phyloP scores from a whole-genome alignment of 2,888 invertebrate genomes.

The Silvanus unidentatus region DNA sequence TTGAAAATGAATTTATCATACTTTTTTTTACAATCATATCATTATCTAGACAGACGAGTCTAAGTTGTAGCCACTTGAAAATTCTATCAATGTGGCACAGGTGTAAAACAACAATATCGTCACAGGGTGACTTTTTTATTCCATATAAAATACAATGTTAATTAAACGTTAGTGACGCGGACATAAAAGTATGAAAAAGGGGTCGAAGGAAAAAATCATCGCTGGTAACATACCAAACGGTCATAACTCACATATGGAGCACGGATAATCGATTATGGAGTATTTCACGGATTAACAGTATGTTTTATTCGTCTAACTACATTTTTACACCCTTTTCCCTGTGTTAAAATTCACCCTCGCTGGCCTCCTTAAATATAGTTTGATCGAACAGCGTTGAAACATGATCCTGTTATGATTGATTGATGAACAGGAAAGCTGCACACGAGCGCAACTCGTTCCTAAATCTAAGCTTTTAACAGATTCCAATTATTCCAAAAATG shows the following conservation, averaged over 20 bases:
- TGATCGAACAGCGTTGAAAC: conserved; percentile 26
- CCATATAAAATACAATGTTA: too few relatives aligned
- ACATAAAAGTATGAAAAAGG: too few relatives aligned
- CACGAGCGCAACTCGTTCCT: conserved; percentile 7
- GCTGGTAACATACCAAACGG: conserved; percentile 4
- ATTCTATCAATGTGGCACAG: too few relatives aligned
- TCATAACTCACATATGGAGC: conserved; percentile 21
- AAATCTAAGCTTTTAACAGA: conserved; percentile 8
- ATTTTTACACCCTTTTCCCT: conserved; percentile 26
- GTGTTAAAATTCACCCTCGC: conserved; percentile 26
- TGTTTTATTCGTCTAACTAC: conserved; percentile 23
- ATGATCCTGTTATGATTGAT: conserved; percentile 28
- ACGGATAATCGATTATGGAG: conserved; percentile 27
- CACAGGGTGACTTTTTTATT: too few relatives aligned
- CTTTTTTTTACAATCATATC: too few relatives aligned
- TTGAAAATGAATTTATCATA: too few relatives aligned
- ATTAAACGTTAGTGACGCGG: too few relatives aligned
- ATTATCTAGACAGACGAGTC: too few relatives aligned
- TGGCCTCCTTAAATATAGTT: conserved; percentile 24
- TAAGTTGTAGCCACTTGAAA: too few relatives aligned
- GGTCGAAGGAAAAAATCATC: too few relatives aligned
- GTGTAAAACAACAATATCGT: too few relatives aligned
- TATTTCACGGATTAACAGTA: conserved; percentile 33
- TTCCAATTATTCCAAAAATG: conserved; percentile 8
- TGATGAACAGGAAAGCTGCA: conserved; percentile 19